A percentile compares a stretch with the other conserved stretches of the same genome.
Evolutionary conservation across 1,140 invertebrate species (phyloP).

Genomic region (Dinothrombium tinctorium): DNA sequence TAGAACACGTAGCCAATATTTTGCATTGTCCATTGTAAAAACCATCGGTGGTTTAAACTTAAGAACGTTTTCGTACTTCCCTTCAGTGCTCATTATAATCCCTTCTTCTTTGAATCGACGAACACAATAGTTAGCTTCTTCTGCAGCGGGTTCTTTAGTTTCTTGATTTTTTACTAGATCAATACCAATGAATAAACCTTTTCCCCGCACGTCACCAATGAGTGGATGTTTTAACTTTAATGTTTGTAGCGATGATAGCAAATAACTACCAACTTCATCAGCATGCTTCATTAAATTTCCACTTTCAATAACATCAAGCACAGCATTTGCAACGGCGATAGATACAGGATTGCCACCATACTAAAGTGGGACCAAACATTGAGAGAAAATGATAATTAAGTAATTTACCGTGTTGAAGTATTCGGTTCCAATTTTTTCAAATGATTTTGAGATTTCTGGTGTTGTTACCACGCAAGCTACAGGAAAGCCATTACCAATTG

Average conservation of each 20-base stretch:
- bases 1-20: constrained; percentile 27
- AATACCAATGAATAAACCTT: constrained; percentile 75
- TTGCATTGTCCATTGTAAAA: constrained; percentile 57
- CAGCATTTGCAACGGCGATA: constrained; percentile 79
- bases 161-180: constrained; percentile 63
- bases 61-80: constrained; percentile 74
- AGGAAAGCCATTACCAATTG: constrained; percentile 79
- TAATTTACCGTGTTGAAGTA: constrained; percentile 84
- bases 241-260: constrained; percentile 39
- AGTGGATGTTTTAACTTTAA: constrained; percentile 45
- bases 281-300: constrained; percentile 57
- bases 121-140: constrained; percentile 41
- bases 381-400: background rate
- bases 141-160: constrained; percentile 51
- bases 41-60: constrained; percentile 96
- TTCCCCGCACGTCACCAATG: constrained; percentile 51
- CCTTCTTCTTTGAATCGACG: constrained; percentile 56
- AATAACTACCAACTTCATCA: constrained; percentile 45
- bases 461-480: constrained; percentile 91
- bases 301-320: constrained; percentile 73
- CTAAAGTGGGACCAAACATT: constrained; percentile 27
- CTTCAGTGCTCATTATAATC: constrained; percentile 74
- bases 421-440: constrained; percentile 71
- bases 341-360: constrained; percentile 96
- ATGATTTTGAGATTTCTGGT: constrained; percentile 64